These are phyloP conservation scores for Capricornis sumatraensis DNA, from an alignment of 2,113 vertebrate species.

Conservation along the genomic window DNA sequence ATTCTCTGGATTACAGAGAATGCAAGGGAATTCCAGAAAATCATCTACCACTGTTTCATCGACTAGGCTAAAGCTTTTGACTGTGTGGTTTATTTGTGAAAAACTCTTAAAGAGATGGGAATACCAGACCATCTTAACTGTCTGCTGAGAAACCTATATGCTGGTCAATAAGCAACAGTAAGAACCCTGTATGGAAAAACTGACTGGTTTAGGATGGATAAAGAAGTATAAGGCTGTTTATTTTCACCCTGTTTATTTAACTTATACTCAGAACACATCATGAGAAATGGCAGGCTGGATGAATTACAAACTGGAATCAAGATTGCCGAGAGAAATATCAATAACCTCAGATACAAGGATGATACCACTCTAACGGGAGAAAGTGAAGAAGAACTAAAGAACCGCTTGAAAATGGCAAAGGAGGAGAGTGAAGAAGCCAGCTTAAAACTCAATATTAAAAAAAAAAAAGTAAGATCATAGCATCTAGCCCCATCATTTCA, in stretches of 20 bases:
- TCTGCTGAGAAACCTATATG: not conserved
- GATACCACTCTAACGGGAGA: not conserved
- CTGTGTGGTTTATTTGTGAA: not conserved
- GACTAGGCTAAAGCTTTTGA: not conserved
- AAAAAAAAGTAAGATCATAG: not conserved
- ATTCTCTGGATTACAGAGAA: not conserved
- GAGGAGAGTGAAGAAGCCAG: not conserved
- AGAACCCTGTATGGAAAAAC: not conserved
- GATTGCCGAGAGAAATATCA: not conserved
- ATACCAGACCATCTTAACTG: not conserved
- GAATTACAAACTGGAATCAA: not conserved
- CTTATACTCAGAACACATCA: not conserved
- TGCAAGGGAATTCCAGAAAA: not conserved
- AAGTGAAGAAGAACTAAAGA: not conserved
- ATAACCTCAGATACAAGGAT: not conserved
- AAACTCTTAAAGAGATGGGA: not conserved
- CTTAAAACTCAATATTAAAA: not conserved
- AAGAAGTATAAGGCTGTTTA: not conserved
- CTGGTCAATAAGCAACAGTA: not conserved
- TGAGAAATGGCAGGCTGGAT: not conserved
- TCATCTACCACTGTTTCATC: not conserved
- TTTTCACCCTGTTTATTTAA: not conserved
- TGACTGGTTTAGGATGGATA: not conserved
- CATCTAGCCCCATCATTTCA: not conserved
- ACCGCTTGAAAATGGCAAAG: rapidly evolving